Base-by-base conservation (phyloP, 2,113 vertebrate genomes). In the Tringa solitaria region DNA sequence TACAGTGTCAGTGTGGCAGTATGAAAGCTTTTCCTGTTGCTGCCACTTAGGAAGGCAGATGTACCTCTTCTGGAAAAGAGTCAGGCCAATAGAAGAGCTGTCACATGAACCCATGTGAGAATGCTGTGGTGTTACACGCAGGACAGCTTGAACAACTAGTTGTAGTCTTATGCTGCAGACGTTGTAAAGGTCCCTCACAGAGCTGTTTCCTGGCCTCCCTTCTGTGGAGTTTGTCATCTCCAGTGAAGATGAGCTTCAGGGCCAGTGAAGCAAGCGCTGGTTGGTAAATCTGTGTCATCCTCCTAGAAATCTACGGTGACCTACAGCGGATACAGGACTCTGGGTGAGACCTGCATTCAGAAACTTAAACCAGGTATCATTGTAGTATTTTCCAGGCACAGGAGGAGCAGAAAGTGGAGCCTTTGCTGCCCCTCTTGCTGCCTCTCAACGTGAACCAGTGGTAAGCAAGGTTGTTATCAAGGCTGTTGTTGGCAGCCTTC, bases 11-110 rank as follows among this genome's bases (percentile, higher is more conserved):
- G 5, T 8, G 12, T 57, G 64, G 59, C 48, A 43, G 28, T 50
- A 24, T 43, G 64, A 92, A 89, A 68, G 46, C 43, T 95, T 86
- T 92, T 94, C 56, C 46, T 75, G 28, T 72, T 78, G 39, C 51
- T 90, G 53, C 30, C 37, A 24, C 32, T 90, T 65, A 41, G 43
- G 60, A 72, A 91, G 24, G 35, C 35, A 41, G 24, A 41, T 77
- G 14, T 39, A 12, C 17, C 9, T 70, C 32, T 65, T 78, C 54
- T 57, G 43, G 33, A 76, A 79, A 54, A 84, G 33, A 77, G 19
- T 67, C n/a, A 37, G n/a, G 37, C 51, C 61, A 51, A 33, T 5
- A 2, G 48, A 82, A 82, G 65, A 89, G 51, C 39, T 82, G 65
- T 54, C 74, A 43, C 33, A 2, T 32, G 65, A 79, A 50, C 15